These are phyloP conservation scores for Oligia latruncula DNA, from an alignment of 2,888 invertebrate genomes.

Conservation along the genomic window DNA sequence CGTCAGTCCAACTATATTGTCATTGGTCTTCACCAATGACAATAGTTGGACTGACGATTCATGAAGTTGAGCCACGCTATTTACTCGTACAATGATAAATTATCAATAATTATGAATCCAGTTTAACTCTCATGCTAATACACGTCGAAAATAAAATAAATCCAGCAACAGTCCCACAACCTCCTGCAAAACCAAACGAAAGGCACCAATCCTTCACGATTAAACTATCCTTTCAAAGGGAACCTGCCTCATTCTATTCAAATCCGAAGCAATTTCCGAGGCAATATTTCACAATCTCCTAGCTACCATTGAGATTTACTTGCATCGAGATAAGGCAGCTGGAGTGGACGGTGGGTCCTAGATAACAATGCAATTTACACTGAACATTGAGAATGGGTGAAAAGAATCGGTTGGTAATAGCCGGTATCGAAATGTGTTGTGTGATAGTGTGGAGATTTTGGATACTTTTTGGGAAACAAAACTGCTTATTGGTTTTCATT, in stretches of 20 bases:
- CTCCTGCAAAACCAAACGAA: constrained; percentile 30
- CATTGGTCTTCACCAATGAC: no score
- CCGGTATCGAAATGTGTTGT: constrained; percentile 25
- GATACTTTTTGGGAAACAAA: background rate
- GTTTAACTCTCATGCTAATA: background rate
- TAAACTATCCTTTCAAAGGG: constrained; percentile 66
- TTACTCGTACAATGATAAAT: no score
- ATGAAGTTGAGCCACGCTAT: no score
- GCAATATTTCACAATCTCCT: constrained; percentile 78
- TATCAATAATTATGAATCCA: no score
- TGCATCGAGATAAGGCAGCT: constrained; percentile 80
- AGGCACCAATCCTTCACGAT: constrained; percentile 59
- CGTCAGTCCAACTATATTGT: no score
- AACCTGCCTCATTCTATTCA: constrained; percentile 68
- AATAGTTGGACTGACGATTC: no score
- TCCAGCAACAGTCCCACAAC: constrained; percentile 3
- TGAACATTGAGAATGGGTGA: constrained; percentile 67
- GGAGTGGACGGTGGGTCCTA: constrained; percentile 69
- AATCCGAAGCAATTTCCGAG: constrained; percentile 74
- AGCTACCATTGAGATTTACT: constrained; percentile 77
- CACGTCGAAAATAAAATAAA: background rate
- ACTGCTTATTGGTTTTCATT: background rate
- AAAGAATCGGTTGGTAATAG: constrained; percentile 59
- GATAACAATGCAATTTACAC: constrained; percentile 87
- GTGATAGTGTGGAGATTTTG: background rate